These are phyloP conservation scores for Phalera bucephala DNA, from an alignment of 2,888 invertebrate genomes.

Conservation along the genomic window DNA sequence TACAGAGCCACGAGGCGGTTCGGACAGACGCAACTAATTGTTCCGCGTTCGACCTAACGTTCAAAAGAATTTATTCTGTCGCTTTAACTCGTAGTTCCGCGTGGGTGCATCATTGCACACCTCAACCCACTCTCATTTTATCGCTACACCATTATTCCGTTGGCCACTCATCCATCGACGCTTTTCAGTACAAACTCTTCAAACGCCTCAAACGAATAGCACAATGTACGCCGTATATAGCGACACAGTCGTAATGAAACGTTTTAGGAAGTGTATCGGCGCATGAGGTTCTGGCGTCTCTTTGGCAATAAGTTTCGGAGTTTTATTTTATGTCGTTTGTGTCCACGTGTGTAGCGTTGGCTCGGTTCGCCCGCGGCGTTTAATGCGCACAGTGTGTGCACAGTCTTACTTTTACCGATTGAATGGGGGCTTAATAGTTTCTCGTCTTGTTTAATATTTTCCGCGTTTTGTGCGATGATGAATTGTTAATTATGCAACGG, in stretches of 20 bases:
- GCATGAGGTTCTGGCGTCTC: constrained; percentile 34
- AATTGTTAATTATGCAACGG: no score
- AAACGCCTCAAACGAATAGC: background rate
- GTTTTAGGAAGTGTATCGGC: constrained; percentile 24
- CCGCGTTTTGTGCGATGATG: constrained; percentile 20
- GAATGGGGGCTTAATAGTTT: constrained; percentile 16
- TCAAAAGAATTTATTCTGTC: constrained; percentile 38
- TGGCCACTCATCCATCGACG: constrained; percentile 15
- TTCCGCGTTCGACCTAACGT: constrained; percentile 37
- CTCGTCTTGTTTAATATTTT: constrained; percentile 16
- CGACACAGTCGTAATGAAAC: constrained; percentile 7
- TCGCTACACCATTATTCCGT: constrained; percentile 7
- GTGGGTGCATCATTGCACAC: constrained; percentile 54
- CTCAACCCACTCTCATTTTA: constrained; percentile 15
- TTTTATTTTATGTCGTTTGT: constrained; percentile 47
- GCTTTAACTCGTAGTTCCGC: constrained; percentile 42
- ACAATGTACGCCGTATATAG: constrained; percentile 8
- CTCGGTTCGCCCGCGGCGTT: constrained; percentile 30
- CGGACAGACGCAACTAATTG: constrained; percentile 11
- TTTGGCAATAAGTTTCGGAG: constrained; percentile 50
- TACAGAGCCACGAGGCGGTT: background rate
- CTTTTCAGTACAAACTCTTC: background rate
- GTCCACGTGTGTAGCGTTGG: constrained; percentile 47
- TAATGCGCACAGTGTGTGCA: constrained; percentile 35
- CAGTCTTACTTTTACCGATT: constrained; percentile 22